Base-by-base conservation (phyloP, 2,113 vertebrate genomes). In the Chamaetylas fuelleborni region DNA sequence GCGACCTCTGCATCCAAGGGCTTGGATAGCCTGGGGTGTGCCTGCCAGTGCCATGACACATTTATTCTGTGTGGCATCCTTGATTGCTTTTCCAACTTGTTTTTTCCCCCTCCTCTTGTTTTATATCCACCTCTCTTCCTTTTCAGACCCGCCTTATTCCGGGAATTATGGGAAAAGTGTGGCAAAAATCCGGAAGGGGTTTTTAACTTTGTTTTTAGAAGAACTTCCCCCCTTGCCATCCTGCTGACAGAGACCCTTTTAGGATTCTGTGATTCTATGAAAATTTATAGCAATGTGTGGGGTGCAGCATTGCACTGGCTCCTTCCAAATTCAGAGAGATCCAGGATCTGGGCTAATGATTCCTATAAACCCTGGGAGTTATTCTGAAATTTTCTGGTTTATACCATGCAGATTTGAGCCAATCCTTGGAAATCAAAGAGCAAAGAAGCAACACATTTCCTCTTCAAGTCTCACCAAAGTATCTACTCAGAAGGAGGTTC, bases 261-360 rank as follows among this genome's bases (percentile, higher is more conserved):
- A 72, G 31, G 14, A 57, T 23, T 64, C 31, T 38, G 19, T 1
- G n/a, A 23, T 38, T 38, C 64, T 23, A 2, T n/a, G 65, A 40
- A 73, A 51, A 60, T 18, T 28, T 53, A 18, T 38, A 73, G 78
- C 38, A 50, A 67, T 51, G 23, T 48, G n/a, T 6, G 16, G 61
- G 47, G 34, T 64, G 11, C n/a, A 43, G 56, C 47, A 36, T 40
- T 2, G 5, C 36, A 7, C 26, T 36, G 26, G 19, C 8, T 66
- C 23, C 28, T 90, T 47, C n/a, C 48, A 8, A 5, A 42, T 7
- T 34, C 25, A 45, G 33, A 50, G 62, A 9, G 70, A 29, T n/a
- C n/a, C 22, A 40, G 24, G 34, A 18, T 19, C 45, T 65, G 26
- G 29, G 20, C 22, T 29, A 33, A 15, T 0, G 0, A 34, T 53